A percentile compares a stretch with the other conserved stretches of the same genome.
Evolutionary conservation across 1,140 invertebrate genomes (phyloP).

Genomic region (Bombus soroeensis): DNA sequence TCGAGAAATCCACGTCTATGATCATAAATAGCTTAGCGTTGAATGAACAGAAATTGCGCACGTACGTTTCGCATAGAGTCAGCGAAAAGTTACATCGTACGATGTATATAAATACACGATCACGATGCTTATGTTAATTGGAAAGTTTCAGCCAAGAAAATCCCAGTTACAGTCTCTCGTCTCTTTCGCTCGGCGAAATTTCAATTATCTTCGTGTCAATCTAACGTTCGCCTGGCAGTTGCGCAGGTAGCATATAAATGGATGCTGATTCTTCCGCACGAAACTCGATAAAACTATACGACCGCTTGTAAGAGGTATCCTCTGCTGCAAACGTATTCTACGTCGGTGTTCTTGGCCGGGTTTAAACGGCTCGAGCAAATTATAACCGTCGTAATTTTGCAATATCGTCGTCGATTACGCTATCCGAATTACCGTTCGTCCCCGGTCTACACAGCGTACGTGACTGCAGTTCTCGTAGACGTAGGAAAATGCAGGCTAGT

Average conservation of each 20-base stretch:
- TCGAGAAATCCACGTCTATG: not conserved
- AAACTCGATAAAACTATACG: conserved; percentile 25
- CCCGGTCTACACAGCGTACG: not conserved
- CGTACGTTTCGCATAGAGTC: not conserved
- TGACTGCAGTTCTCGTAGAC: not conserved
- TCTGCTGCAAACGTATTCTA: not conserved
- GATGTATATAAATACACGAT: not conserved
- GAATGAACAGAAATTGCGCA: not conserved
- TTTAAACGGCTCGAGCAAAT: not conserved
- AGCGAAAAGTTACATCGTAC: not conserved
- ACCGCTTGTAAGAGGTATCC: not conserved
- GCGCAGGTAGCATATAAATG: not conserved
- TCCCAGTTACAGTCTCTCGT: not conserved
- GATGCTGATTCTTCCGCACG: conserved; percentile 8
- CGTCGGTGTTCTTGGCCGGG: not conserved
- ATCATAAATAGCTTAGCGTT: not conserved
- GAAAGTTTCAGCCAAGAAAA: not conserved
- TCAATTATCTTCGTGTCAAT: conserved; percentile 2
- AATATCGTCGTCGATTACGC: conserved; percentile 26
- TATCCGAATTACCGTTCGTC: conserved; percentile 19
- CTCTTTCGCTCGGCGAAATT: not conserved
- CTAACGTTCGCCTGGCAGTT: conserved; percentile 8
- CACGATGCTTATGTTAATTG: not conserved
- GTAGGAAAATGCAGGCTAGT: conserved; percentile 38
- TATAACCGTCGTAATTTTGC: not conserved